phyloP scores from a whole-genome alignment of 2,797 vertebrate species.

The Todus mexicanus region DNA sequence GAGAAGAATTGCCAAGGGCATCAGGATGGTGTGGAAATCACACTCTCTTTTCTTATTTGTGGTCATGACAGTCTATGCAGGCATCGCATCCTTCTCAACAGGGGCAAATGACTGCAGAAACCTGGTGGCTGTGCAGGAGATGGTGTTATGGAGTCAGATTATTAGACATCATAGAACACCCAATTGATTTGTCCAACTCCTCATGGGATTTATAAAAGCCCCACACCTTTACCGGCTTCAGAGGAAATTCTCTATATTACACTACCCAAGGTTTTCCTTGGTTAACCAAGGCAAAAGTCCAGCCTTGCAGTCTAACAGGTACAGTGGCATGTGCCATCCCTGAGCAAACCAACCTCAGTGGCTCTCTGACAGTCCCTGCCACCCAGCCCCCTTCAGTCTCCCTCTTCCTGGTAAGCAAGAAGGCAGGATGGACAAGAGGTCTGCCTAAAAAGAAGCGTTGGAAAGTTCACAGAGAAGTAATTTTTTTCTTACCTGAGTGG shows the following conservation, averaged over 20 bases:
- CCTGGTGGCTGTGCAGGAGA: background rate
- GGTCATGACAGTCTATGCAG: background rate
- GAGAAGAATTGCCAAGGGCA: background rate
- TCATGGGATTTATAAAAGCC: background rate
- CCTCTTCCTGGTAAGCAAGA: background rate
- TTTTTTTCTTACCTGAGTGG: background rate
- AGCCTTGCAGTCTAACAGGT: background rate
- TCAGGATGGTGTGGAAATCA: background rate
- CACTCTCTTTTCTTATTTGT: rapidly evolving
- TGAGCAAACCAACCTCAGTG: rapidly evolving
- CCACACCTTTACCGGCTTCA: background rate
- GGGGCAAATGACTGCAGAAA: background rate
- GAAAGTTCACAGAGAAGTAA: background rate
- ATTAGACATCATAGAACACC: background rate
- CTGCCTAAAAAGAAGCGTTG: background rate
- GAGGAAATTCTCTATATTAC: background rate
- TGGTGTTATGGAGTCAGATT: background rate
- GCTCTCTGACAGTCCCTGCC: background rate
- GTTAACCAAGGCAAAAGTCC: too few species aligned
- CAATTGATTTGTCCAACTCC: background rate
- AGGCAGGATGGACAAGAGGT: background rate
- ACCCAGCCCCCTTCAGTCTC: too few species aligned
- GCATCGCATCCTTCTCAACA: background rate
- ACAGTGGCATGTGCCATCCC: too few species aligned
- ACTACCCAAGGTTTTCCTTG: background rate